Conservation (phyloP, 2,888 invertebrate genomes). For the Meghimatium bilineatum region DNA sequence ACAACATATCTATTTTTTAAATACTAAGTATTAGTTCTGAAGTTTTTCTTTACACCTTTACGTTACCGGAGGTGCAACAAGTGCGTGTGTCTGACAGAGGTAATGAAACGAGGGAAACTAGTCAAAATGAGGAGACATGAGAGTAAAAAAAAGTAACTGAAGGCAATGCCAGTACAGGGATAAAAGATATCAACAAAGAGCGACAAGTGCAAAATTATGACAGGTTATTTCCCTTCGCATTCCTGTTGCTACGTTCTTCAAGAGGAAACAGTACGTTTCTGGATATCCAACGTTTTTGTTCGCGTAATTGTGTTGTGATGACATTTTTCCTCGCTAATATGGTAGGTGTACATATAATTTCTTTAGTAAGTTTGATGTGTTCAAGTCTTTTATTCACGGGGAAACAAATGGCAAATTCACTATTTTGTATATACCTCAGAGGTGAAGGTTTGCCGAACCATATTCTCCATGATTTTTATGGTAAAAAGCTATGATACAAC, state of each 20-base stretch:
- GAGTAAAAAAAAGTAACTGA: slow-evolving; percentile 22
- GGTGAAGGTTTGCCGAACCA: too few relatives aligned
- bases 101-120: slow-evolving; percentile 9
- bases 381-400: neutral
- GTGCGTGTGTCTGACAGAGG: slow-evolving; percentile 28
- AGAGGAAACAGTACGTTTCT: neutral
- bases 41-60: neutral
- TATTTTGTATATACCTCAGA: too few relatives aligned
- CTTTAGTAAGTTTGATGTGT: neutral
- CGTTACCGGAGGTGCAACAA: slow-evolving; percentile 30
- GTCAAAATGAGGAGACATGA: slow-evolving; percentile 12
- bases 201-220: slow-evolving; percentile 41
- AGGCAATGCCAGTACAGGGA: slow-evolving; percentile 21
- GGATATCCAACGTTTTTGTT: neutral
- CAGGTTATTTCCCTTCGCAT: slow-evolving; percentile 35
- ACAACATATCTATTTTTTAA: too few relatives aligned
- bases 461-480: too few relatives aligned
- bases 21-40: neutral
- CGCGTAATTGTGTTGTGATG: neutral
- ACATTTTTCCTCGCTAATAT: neutral
- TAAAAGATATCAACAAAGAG: slow-evolving; percentile 25
- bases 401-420: too few relatives aligned
- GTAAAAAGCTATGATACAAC: too few relatives aligned
- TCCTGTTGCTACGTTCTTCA: slow-evolving; percentile 7
- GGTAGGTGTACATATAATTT: neutral